These are phyloP conservation scores for Amphiprion ocellaris DNA, from an alignment of 2,113 vertebrate genomes.

Conservation along the genomic window DNA sequence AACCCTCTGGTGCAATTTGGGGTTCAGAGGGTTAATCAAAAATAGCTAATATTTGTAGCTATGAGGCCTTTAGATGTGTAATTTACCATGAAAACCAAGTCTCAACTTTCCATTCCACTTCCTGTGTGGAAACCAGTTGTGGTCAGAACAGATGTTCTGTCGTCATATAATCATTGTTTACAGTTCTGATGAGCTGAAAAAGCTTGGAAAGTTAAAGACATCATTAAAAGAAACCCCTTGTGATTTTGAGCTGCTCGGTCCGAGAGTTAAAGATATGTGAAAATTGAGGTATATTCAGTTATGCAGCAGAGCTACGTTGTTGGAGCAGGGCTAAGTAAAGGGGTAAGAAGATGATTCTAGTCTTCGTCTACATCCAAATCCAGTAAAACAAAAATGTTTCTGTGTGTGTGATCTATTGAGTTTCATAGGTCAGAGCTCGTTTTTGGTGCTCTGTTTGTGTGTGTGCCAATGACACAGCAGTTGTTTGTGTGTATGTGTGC, in stretches of 20 bases:
- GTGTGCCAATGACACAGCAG: background rate
- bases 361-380: too few species aligned
- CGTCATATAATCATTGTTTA: background rate
- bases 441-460: background rate
- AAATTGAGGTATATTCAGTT: background rate
- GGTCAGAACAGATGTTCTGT: background rate
- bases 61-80: background rate
- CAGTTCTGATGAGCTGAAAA: background rate
- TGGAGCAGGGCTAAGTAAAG: too few species aligned
- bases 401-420: slow-evolving; percentile 2
- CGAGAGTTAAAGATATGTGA: slow-evolving; percentile 1
- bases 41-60: background rate
- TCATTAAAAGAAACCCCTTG: background rate
- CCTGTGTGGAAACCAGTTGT: background rate
- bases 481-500: slow-evolving; percentile 20
- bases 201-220: background rate
- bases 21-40: background rate
- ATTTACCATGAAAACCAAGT: slow-evolving; percentile 1
- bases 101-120: slow-evolving; percentile 1
- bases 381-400: background rate
- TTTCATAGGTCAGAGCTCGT: background rate
- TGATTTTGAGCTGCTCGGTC: background rate
- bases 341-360: too few species aligned
- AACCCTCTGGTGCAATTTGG: too few species aligned
- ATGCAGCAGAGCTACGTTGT: too few species aligned